Evolutionary conservation across 1,140 invertebrate species (phyloP).

Genomic region (Archivesica marissinica): DNA sequence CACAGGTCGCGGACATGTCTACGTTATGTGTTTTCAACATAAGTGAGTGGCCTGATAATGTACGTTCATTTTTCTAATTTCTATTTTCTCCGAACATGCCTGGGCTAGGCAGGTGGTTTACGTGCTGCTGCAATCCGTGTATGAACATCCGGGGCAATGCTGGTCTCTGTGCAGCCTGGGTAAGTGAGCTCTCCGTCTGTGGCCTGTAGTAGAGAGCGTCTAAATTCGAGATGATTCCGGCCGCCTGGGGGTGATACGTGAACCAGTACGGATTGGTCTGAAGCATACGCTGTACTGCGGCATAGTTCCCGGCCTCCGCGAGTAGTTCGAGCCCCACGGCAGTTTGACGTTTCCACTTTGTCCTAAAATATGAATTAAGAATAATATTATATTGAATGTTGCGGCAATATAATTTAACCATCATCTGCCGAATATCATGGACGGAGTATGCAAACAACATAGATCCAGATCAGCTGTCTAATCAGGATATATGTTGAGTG

Average conservation of each 20-base stretch:
- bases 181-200: slow-evolving; percentile 62
- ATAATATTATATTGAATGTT: too few species aligned
- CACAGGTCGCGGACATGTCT: too few species aligned
- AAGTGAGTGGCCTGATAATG: not conserved
- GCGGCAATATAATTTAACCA: too few species aligned
- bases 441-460: too few species aligned
- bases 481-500: too few species aligned
- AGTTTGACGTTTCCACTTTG: slow-evolving; percentile 99
- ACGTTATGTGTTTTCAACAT: too few species aligned
- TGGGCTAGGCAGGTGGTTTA: slow-evolving; percentile 76
- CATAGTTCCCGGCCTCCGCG: slow-evolving; percentile 98
- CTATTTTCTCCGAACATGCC: slow-evolving; percentile 73
- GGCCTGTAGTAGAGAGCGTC: slow-evolving; percentile 84
- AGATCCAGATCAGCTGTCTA: too few species aligned
- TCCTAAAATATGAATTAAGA: slow-evolving; percentile 90
- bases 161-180: slow-evolving; percentile 68
- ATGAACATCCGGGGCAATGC: slow-evolving; percentile 79
- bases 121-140: slow-evolving; percentile 84
- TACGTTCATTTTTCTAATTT: slow-evolving; percentile 16
- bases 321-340: slow-evolving; percentile 98
- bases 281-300: slow-evolving; percentile 97
- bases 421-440: too few species aligned
- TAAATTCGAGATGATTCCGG: slow-evolving; percentile 80
- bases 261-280: slow-evolving; percentile 89
- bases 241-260: slow-evolving; percentile 82